A percentile compares a stretch with the other conserved stretches of the same genome.
phyloP scores from a whole-genome alignment of 1,140 invertebrate species.

The Drosophila orosa region DNA sequence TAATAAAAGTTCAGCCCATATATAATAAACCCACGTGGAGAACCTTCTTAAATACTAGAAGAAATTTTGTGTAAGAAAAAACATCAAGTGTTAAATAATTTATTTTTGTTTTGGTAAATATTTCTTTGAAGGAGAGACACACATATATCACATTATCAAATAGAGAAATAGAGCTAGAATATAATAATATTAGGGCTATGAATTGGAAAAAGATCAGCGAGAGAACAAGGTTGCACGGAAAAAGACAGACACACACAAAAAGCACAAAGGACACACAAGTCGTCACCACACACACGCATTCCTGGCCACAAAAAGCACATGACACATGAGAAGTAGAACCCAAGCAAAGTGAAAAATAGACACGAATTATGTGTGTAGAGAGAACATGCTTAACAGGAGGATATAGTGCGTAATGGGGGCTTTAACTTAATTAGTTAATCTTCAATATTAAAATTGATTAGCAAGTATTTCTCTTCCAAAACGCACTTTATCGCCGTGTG shows the following conservation, averaged over 20 bases:
- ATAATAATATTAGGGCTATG: slow-evolving; percentile 31
- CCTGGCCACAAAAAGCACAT: slow-evolving; percentile 40
- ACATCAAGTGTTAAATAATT: slow-evolving; percentile 75
- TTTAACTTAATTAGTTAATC: neutral
- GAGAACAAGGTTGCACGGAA: slow-evolving; percentile 11
- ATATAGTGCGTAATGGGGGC: slow-evolving; percentile 13
- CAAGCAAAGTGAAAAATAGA: slow-evolving; percentile 44
- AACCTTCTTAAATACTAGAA: slow-evolving; percentile 43
- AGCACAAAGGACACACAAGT: slow-evolving; percentile 38
- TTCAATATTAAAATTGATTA: neutral
- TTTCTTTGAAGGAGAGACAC: slow-evolving; percentile 55
- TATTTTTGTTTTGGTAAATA: slow-evolving; percentile 53
- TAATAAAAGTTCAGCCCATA: slow-evolving; percentile 38
- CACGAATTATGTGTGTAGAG: slow-evolving; percentile 29
- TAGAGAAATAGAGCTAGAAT: slow-evolving; percentile 44
- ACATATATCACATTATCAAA: slow-evolving; percentile 65
- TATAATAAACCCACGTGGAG: slow-evolving; percentile 38
- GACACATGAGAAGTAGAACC: slow-evolving; percentile 42
- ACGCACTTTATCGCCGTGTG: slow-evolving; percentile 17
- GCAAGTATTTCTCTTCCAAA: neutral
- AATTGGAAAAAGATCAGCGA: slow-evolving; percentile 37
- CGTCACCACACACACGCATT: slow-evolving; percentile 37
- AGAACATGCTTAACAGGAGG: slow-evolving; percentile 31
- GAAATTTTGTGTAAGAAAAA: slow-evolving; percentile 65
- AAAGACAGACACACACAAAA: slow-evolving; percentile 41